These are phyloP conservation scores for Strigamia crassipes DNA, from an alignment of 2,888 invertebrate species.

Conservation along the genomic window DNA sequence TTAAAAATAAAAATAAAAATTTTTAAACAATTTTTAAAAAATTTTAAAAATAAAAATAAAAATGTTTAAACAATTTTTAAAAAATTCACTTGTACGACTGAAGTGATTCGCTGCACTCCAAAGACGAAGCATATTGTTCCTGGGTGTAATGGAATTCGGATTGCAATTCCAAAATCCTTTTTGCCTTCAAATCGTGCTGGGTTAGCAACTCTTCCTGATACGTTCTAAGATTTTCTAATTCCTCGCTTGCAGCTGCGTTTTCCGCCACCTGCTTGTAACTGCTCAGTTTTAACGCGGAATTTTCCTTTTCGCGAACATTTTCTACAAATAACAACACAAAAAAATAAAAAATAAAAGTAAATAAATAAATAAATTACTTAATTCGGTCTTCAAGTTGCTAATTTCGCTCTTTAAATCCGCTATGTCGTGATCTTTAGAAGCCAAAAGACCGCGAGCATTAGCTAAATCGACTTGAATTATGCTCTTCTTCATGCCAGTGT, in stretches of 20 bases:
- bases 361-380: background rate
- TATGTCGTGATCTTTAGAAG: background rate
- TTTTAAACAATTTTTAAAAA: background rate
- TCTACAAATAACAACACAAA: background rate
- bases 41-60: background rate
- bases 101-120: background rate
- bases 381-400: background rate
- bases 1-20: too few species aligned
- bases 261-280: background rate
- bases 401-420: background rate
- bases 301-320: background rate
- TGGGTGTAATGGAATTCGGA: background rate
- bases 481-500: conserved; percentile 8
- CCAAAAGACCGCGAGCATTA: background rate
- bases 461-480: conserved; percentile 29
- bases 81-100: background rate
- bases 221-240: background rate
- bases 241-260: background rate
- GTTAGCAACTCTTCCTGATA: background rate
- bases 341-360: background rate
- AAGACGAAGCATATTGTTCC: background rate
- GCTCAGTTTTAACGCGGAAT: background rate
- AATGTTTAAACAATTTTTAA: background rate
- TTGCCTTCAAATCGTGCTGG: background rate
- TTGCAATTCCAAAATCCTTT: background rate